A percentile compares a stretch with the other conserved stretches of the same genome.
Evolutionary conservation across 2,888 invertebrate species (phyloP).

Genomic region (Timandra comae): DNA sequence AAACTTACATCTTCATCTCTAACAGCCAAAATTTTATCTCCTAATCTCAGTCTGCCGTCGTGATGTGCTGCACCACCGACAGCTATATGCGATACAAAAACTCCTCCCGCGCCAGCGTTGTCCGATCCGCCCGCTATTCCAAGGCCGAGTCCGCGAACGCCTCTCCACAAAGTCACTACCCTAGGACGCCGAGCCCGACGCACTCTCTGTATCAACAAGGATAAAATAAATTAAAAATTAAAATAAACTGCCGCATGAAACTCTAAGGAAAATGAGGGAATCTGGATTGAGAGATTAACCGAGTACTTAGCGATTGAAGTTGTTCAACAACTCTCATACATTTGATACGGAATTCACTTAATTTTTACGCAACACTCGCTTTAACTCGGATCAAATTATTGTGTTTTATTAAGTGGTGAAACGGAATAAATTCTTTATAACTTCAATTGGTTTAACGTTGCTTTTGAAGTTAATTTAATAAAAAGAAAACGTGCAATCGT

Average conservation of each 20-base stretch:
- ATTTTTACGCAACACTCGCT: too few relatives aligned
- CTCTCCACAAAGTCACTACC: constrained; percentile 65
- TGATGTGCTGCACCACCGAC: constrained; percentile 69
- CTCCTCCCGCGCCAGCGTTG: constrained; percentile 67
- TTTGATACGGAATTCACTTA: too few relatives aligned
- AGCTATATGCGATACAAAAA: constrained; percentile 70
- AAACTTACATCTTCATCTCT: constrained; percentile 58
- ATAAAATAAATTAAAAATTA: constrained; percentile 7
- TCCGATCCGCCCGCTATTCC: constrained; percentile 72
- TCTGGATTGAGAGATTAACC: neutral
- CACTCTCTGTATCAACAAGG: constrained; percentile 43
- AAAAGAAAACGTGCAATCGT: too few relatives aligned
- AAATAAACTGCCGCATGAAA: neutral
- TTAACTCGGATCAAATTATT: too few relatives aligned
- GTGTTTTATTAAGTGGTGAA: too few relatives aligned
- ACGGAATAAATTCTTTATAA: too few relatives aligned
- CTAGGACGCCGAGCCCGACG: constrained; percentile 63
- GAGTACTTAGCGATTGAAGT: constrained; percentile 1
- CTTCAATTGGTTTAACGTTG: too few relatives aligned
- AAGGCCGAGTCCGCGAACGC: constrained; percentile 61
- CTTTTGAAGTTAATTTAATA: too few relatives aligned
- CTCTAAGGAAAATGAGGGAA: constrained; percentile 1
- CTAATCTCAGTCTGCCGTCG: constrained; percentile 65
- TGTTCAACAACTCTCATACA: too few relatives aligned
- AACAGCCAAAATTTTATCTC: constrained; percentile 72